Conservation (phyloP, 2,888 invertebrate species). For the Craniophora ligustri region DNA sequence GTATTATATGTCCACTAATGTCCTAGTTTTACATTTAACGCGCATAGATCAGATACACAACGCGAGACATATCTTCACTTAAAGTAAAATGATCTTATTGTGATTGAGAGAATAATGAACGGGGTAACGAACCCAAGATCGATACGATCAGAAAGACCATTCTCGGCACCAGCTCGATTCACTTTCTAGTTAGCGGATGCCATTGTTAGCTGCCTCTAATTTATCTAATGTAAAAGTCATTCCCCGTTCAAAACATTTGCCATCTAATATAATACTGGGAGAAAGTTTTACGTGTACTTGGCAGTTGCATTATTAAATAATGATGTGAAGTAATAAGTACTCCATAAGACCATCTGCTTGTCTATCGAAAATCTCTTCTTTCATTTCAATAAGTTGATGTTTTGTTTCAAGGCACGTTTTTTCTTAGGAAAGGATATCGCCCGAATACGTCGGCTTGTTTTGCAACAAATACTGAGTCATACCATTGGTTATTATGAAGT, state of each 20-base stretch:
- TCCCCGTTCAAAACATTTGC: constrained; percentile 63
- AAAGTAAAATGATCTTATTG: constrained; percentile 72
- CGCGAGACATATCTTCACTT: constrained; percentile 38
- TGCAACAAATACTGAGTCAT: constrained; percentile 74
- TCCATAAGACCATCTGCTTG: neutral
- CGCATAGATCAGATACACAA: constrained; percentile 12
- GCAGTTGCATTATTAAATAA: constrained; percentile 28
- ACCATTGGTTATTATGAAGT: constrained; percentile 71
- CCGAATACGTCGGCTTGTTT: constrained; percentile 57
- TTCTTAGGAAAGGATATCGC: constrained; percentile 59
- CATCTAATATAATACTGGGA: constrained; percentile 45
- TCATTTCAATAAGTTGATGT: constrained; percentile 33
- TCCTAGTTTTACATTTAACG: constrained; percentile 6
- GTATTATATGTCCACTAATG: constrained; percentile 22
- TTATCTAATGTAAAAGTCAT: constrained; percentile 79
- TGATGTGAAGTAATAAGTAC: constrained; percentile 10
- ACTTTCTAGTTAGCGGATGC: constrained; percentile 82
- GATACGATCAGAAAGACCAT: constrained; percentile 82
- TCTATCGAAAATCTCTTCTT: neutral
- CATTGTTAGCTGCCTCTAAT: constrained; percentile 81
- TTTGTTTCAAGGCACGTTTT: constrained; percentile 57
- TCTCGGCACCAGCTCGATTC: constrained; percentile 76
- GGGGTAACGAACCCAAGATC: constrained; percentile 76
- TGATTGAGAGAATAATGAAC: constrained; percentile 80
- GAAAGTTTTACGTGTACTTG: constrained; percentile 43